A percentile compares a stretch with the other conserved stretches of the same genome.
phyloP scores from a whole-genome alignment of 2,113 vertebrate genomes.

The Tauraco erythrolophus region DNA sequence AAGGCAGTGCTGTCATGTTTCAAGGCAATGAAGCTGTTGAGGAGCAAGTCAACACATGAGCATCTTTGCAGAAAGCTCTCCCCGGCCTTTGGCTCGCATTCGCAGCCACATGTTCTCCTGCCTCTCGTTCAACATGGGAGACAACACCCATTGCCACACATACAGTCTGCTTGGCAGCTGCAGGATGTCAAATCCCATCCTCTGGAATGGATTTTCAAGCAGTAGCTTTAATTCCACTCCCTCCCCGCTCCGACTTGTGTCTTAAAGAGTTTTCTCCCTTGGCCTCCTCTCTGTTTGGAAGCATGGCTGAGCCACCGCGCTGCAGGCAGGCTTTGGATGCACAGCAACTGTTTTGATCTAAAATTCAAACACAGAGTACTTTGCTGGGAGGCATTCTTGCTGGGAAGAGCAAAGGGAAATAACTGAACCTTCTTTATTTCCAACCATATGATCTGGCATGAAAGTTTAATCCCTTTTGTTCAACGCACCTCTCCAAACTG shows the following conservation, averaged over 20 bases:
- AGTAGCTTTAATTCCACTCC: conserved; percentile 16
- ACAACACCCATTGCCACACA: conserved; percentile 55
- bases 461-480: neutral
- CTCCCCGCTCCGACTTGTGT: neutral
- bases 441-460: neutral
- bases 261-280: conserved; percentile 49
- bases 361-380: neutral
- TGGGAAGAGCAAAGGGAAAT: neutral
- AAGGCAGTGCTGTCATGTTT: neutral
- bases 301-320: neutral
- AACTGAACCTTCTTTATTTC: conserved; percentile 3
- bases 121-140: neutral
- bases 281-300: conserved; percentile 1
- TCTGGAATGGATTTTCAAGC: conserved; percentile 65
- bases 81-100: neutral
- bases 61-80: neutral
- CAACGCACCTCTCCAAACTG: neutral
- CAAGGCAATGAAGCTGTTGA: fast-evolving
- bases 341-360: conserved; percentile 33
- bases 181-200: conserved; percentile 57
- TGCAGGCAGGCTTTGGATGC: conserved; percentile 19
- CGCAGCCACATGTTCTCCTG: neutral
- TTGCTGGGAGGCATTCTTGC: conserved; percentile 33
- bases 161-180: conserved; percentile 60
- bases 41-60: neutral